Conservation (phyloP, 2,113 vertebrate species). For the Tragulus kanchil region DNA sequence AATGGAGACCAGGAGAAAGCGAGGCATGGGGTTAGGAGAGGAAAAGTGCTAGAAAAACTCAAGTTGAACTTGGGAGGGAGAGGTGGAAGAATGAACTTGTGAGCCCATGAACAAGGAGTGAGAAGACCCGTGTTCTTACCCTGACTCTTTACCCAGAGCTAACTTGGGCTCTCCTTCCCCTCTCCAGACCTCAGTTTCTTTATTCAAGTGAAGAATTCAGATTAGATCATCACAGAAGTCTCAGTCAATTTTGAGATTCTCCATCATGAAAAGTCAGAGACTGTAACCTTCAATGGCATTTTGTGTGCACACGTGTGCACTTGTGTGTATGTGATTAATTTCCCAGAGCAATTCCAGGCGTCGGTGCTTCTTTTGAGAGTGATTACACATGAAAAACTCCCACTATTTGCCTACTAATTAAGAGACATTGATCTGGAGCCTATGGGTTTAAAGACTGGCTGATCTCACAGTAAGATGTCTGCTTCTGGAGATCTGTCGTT, state of each 20-base stretch:
- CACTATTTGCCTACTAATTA: constrained; percentile 15
- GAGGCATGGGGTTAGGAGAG: background rate
- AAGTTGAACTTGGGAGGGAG: background rate
- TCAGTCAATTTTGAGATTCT: background rate
- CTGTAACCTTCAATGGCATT: background rate
- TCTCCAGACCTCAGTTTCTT: background rate
- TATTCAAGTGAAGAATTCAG: background rate
- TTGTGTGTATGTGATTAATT: background rate
- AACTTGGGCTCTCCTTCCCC: background rate
- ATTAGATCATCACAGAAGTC: background rate
- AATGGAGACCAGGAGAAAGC: background rate
- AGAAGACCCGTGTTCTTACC: background rate
- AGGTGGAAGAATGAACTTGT: background rate
- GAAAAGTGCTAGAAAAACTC: background rate
- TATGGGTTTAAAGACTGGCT: background rate
- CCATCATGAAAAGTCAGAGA: constrained; percentile 1
- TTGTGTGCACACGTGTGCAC: fast-evolving
- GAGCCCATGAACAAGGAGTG: background rate
- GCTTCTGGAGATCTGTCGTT: background rate
- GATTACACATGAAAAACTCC: background rate
- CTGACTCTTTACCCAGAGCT: background rate
- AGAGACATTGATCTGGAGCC: constrained; percentile 20
- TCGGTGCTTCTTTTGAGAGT: background rate
- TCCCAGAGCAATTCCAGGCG: constrained; percentile 29
- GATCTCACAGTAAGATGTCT: background rate